Evolutionary conservation across 2,113 vertebrate species (phyloP).

Genomic region (Tetrao urogallus): DNA sequence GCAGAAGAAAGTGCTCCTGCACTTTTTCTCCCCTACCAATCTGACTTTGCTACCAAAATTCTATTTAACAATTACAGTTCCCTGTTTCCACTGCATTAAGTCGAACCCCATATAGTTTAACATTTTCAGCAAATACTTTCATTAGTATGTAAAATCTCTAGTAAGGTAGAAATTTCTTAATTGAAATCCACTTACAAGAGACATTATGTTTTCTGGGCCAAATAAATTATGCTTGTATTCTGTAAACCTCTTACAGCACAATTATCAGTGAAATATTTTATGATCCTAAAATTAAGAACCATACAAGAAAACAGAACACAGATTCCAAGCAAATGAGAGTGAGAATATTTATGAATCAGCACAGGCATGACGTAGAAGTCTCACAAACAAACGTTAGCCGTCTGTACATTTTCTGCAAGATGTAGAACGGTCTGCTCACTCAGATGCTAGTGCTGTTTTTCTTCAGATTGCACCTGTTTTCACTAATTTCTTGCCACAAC

Average conservation of each 20-base stretch:
- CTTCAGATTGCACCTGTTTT: background rate
- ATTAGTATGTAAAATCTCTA: background rate
- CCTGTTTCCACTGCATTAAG: background rate
- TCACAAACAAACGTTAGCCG: conserved; percentile 4
- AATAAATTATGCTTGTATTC: conserved; percentile 8
- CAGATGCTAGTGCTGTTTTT: background rate
- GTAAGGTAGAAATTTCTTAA: background rate
- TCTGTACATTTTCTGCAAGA: background rate
- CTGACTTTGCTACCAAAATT: background rate
- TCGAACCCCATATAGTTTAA: background rate
- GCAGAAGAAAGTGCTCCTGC: background rate
- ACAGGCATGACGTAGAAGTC: conserved; percentile 17
- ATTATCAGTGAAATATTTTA: conserved; percentile 22
- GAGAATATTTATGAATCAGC: background rate
- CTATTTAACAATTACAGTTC: background rate
- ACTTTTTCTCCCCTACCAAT: background rate
- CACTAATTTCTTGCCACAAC: background rate
- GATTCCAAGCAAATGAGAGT: background rate
- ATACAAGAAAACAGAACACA: background rate
- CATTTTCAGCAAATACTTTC: conserved; percentile 20
- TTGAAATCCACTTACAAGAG: conserved; percentile 23
- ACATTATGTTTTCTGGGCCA: background rate
- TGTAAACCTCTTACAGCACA: conserved; percentile 18
- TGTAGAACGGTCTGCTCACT: background rate
- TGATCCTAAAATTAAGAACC: background rate